These are phyloP conservation scores for Champsocephalus gunnari DNA, from an alignment of 2,797 vertebrate species.

Conservation along the genomic window DNA sequence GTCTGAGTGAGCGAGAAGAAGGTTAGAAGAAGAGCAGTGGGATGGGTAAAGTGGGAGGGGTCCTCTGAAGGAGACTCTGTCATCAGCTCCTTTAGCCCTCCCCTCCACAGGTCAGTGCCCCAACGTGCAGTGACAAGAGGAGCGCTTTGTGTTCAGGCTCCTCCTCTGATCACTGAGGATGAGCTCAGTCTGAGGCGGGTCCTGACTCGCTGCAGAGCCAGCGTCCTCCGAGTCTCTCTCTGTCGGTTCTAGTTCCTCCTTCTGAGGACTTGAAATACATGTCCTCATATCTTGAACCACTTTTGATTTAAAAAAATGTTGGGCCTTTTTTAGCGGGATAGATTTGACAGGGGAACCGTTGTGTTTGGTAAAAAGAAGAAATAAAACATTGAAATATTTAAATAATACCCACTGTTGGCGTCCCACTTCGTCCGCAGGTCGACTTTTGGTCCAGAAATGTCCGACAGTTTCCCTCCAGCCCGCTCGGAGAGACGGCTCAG, in stretches of 20 bases:
- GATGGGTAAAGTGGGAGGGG: conserved; percentile 51
- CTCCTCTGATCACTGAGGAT: conserved; percentile 38
- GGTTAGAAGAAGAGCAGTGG: conserved; percentile 45
- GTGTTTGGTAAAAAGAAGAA: too few relatives aligned
- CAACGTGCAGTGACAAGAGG: background rate
- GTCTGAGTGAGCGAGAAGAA: conserved; percentile 50
- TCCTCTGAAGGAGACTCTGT: conserved; percentile 40
- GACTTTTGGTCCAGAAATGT: too few relatives aligned
- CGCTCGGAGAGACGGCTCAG: too few relatives aligned
- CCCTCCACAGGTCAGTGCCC: conserved; percentile 25
- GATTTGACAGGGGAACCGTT: too few relatives aligned
- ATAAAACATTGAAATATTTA: too few relatives aligned
- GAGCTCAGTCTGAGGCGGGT: background rate
- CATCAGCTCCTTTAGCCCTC: conserved; percentile 53
- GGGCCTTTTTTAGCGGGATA: too few relatives aligned
- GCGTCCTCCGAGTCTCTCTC: background rate
- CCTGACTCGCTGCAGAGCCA: conserved; percentile 8
- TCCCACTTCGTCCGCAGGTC: too few relatives aligned
- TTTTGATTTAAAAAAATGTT: too few relatives aligned
- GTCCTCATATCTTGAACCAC: too few relatives aligned
- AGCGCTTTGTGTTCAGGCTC: conserved; percentile 20
- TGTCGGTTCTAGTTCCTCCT: background rate
- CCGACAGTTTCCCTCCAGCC: too few relatives aligned
- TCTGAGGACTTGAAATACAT: background rate
- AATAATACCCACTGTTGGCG: too few relatives aligned